A percentile compares a stretch with the other conserved stretches of the same genome.
These are phyloP conservation scores for Pterobdella sp. DNA, from an alignment of 2,888 invertebrate genomes.

Conservation along the genomic window DNA sequence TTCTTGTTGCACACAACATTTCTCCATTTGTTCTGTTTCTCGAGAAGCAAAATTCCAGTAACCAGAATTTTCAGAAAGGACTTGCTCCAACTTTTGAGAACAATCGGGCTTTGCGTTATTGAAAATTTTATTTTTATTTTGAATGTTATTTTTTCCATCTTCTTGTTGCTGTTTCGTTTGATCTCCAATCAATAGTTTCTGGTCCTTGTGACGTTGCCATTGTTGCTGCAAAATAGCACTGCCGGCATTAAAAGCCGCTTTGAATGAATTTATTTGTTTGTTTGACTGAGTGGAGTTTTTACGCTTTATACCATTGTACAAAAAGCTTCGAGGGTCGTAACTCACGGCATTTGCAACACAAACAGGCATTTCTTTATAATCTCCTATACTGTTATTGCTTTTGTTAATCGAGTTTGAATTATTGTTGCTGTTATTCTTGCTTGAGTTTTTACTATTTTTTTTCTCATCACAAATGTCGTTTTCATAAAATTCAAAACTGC, in stretches of 20 bases:
- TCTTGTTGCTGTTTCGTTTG: not conserved
- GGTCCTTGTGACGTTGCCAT: not conserved
- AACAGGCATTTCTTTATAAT: not conserved
- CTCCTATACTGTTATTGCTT: not conserved
- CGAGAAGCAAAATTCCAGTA: no score
- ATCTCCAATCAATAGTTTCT: not conserved
- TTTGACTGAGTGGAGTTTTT: no score
- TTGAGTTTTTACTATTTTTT: not conserved
- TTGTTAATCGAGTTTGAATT: not conserved
- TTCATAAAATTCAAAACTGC: no score
- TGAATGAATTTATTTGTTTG: not conserved
- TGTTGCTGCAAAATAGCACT: not conserved
- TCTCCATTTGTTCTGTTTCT: not conserved
- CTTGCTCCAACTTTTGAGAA: no score
- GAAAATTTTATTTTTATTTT: no score
- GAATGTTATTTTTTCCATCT: no score
- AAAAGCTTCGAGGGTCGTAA: no score
- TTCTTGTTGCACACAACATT: not conserved
- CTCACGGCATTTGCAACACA: no score
- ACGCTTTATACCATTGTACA: no score
- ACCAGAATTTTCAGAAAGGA: no score
- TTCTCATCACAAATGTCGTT: no score
- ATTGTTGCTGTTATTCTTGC: constrained; percentile 1
- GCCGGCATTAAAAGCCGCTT: not conserved
- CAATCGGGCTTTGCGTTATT: no score